Conservation (phyloP, 2,888 invertebrate genomes). For the Eupithecia exiguata region DNA sequence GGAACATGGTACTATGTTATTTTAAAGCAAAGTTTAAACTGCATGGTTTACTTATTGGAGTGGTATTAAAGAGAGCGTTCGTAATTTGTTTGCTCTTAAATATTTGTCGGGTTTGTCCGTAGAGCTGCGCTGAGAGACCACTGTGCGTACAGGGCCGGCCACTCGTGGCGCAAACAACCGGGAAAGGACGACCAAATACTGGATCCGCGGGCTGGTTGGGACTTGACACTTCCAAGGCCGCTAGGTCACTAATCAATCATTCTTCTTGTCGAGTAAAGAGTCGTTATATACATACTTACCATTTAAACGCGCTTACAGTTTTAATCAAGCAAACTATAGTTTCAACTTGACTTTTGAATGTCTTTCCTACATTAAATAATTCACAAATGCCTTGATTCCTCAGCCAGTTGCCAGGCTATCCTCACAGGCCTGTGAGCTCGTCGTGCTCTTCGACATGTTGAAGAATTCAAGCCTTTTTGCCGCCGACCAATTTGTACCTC, state of each 20-base stretch:
- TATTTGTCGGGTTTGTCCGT: conserved; percentile 4
- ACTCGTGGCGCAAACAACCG: background rate
- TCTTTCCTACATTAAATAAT: background rate
- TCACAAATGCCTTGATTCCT: background rate
- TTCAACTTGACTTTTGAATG: background rate
- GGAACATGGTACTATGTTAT: background rate
- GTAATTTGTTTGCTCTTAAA: conserved; percentile 32
- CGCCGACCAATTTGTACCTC: conserved; percentile 23
- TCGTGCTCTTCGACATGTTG: conserved; percentile 20
- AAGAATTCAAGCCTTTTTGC: conserved; percentile 27
- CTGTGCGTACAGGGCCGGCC: background rate
- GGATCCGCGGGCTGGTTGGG: background rate
- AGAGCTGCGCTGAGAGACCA: background rate
- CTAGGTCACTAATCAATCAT: background rate
- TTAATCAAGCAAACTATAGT: background rate
- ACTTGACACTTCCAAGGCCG: background rate
- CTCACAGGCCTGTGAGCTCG: background rate
- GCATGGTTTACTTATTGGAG: conserved; percentile 9
- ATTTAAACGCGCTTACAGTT: background rate
- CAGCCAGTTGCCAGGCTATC: conserved; percentile 1
- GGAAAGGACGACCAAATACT: background rate
- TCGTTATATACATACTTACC: background rate
- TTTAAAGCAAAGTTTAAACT: conserved; percentile 7
- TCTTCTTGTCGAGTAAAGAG: background rate
- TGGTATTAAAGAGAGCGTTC: conserved; percentile 18